phyloP scores from a whole-genome alignment of 2,113 vertebrate species.

The Cricetomys ansorgei region DNA sequence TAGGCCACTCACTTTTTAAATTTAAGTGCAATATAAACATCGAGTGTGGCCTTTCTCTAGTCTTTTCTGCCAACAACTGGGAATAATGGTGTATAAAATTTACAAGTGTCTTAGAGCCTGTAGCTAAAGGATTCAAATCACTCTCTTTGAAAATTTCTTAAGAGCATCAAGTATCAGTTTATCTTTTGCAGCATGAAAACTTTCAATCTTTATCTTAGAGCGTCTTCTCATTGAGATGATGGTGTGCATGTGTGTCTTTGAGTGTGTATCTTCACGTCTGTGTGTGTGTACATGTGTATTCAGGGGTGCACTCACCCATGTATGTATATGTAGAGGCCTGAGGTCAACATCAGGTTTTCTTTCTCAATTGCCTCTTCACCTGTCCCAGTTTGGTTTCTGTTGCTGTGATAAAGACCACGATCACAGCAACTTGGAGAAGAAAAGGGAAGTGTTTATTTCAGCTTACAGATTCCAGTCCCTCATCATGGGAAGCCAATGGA shows the following conservation, averaged over 20 bases:
- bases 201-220: background rate
- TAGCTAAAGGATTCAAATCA: background rate
- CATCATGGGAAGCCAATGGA: background rate
- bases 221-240: background rate
- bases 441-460: background rate
- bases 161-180: background rate
- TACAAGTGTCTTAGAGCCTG: background rate
- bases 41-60: slow-evolving; percentile 22
- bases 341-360: too few species aligned
- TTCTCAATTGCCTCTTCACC: background rate
- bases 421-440: background rate
- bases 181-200: background rate
- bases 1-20: background rate
- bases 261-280: background rate
- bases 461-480: background rate
- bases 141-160: background rate
- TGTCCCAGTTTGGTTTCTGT: background rate
- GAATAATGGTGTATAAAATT: background rate
- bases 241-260: too few species aligned
- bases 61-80: background rate
- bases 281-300: background rate
- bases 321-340: too few species aligned
- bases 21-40: background rate
- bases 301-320: background rate
- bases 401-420: background rate